A percentile compares a stretch with the other conserved stretches of the same genome.
Conservation (phyloP, 2,797 vertebrate species). For the Sphaeramia orbicularis region DNA sequence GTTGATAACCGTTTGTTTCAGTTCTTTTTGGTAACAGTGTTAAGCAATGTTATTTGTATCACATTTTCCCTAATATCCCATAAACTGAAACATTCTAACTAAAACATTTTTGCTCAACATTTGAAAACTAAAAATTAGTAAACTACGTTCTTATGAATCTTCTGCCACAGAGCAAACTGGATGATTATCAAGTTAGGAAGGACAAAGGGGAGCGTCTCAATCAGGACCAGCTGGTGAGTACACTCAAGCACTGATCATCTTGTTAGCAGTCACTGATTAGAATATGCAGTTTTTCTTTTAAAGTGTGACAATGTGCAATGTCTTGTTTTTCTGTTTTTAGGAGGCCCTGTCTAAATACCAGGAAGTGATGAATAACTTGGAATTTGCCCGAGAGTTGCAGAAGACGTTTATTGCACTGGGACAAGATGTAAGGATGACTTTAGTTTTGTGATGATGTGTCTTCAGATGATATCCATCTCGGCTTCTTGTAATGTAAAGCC, state of each 20-base stretch:
- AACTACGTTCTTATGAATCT: not conserved
- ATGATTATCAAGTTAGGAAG: conserved; percentile 96
- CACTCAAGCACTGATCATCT: not conserved
- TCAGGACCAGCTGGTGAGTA: conserved; percentile 96
- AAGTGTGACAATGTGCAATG: not conserved
- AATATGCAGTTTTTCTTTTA: not conserved
- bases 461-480: not conserved
- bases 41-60: not conserved
- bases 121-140: not conserved
- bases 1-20: not conserved
- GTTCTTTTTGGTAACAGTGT: not conserved
- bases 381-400: conserved; percentile 96
- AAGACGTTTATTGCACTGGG: conserved; percentile 94
- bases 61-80: not conserved
- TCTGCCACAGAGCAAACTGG: conserved; percentile 91
- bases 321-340: conserved; percentile 71
- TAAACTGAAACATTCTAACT: not conserved
- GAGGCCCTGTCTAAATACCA: conserved; percentile 96
- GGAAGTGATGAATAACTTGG: conserved; percentile 95
- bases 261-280: not conserved
- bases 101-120: not conserved
- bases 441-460: not conserved
- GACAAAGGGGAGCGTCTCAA: conserved; percentile 96
- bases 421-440: conserved; percentile 91
- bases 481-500: not conserved